Percentiles rank a stretch among this genome's conserved stretches.
phyloP scores from a whole-genome alignment of 2,888 invertebrate genomes.

The Alloscopus bannaensis region DNA sequence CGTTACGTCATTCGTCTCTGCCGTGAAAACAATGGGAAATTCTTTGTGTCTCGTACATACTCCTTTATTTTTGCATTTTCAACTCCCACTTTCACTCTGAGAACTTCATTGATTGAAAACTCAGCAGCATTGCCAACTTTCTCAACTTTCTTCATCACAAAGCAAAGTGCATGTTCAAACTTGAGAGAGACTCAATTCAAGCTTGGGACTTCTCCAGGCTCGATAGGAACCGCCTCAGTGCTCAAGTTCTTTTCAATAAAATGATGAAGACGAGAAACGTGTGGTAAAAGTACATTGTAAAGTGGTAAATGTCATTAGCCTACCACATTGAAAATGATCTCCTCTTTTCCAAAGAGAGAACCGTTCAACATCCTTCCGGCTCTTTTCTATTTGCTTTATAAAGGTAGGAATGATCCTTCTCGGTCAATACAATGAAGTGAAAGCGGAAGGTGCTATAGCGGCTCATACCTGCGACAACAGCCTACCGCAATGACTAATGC shows the following conservation, averaged over 20 bases:
- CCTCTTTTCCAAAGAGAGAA: constrained; percentile 4
- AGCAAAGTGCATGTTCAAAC: constrained; percentile 24
- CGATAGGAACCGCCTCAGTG: no score
- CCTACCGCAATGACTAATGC: no score
- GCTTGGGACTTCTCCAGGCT: not conserved
- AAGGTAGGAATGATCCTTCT: no score
- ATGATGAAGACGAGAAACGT: not conserved
- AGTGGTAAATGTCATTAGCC: constrained; percentile 49
- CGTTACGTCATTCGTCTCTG: not conserved
- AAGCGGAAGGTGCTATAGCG: no score
- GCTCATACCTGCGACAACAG: no score
- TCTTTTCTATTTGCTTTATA: constrained; percentile 2
- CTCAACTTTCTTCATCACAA: constrained; percentile 20
- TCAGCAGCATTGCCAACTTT: constrained; percentile 43
- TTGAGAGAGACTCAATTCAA: not conserved
- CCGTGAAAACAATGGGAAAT: constrained; percentile 19
- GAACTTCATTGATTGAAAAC: constrained; percentile 47
- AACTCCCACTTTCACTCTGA: constrained; percentile 14
- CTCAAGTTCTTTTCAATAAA: not conserved
- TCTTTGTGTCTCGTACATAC: not conserved
- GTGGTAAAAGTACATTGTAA: constrained; percentile 20
- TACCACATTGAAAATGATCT: constrained; percentile 36
- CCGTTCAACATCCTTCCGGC: constrained; percentile 23
- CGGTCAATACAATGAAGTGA: no score
- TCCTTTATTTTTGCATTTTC: constrained; percentile 13